Percentiles rank a stretch among this genome's conserved stretches.
These are phyloP conservation scores for Picathartes gymnocephalus DNA, from an alignment of 2,113 vertebrate genomes.

Conservation along the genomic window DNA sequence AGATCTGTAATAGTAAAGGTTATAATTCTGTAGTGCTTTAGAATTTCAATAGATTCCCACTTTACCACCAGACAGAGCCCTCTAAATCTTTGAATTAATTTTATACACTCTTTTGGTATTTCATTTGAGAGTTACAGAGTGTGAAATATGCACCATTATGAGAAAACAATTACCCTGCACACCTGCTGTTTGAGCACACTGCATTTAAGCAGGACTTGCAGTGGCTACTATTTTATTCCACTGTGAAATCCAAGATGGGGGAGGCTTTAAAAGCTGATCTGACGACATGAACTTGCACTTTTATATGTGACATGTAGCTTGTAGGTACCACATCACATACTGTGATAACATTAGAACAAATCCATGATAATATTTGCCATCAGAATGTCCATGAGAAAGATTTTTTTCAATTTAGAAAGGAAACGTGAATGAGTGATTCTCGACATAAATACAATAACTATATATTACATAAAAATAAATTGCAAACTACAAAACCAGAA, in stretches of 20 bases:
- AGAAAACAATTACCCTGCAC: constrained; percentile 67
- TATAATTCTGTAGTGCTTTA: not conserved
- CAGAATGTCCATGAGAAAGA: not conserved
- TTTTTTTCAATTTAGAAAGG: not conserved
- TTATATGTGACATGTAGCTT: not conserved
- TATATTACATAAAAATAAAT: not conserved
- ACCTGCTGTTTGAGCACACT: constrained; percentile 57
- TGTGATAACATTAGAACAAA: not conserved
- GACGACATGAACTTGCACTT: not conserved
- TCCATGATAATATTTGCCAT: not conserved
- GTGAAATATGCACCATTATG: constrained; percentile 68
- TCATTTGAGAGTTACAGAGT: constrained; percentile 66
- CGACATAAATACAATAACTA: not conserved
- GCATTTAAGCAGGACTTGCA: not conserved
- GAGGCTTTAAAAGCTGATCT: constrained; percentile 14
- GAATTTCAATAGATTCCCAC: constrained; percentile 26
- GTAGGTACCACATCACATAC: not conserved
- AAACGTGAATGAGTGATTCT: not conserved
- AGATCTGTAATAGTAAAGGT: constrained; percentile 1
- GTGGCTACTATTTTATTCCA: not conserved
- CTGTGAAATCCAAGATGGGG: not conserved
- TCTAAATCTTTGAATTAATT: constrained; percentile 66
- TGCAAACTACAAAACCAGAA: not conserved
- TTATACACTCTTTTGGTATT: constrained; percentile 66
- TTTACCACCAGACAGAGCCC: not conserved